Conservation (phyloP, 2,113 vertebrate genomes). For the Oxygymnocypris stewartii region DNA sequence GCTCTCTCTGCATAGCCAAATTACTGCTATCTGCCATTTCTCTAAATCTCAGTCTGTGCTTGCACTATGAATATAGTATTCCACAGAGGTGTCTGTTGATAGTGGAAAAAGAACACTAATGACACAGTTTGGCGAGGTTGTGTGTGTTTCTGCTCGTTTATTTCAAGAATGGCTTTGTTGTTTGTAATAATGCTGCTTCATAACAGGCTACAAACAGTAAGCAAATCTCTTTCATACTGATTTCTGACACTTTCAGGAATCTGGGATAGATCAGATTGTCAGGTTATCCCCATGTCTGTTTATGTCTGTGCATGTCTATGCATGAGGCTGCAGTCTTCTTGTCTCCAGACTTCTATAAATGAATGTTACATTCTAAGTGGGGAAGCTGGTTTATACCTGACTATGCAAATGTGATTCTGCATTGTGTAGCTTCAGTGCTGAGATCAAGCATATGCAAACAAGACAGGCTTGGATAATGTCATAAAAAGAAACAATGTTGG, state of each 20-base stretch:
- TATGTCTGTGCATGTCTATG: not conserved
- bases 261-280: not conserved
- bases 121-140: slow-evolving; percentile 5
- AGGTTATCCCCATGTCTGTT: not conserved
- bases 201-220: slow-evolving; percentile 8
- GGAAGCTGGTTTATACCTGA: not conserved
- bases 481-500: not conserved
- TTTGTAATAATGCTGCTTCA: slow-evolving; percentile 10
- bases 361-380: not conserved
- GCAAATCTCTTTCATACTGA: not conserved
- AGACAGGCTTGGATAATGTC: not conserved
- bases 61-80: not conserved
- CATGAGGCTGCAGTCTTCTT: not conserved
- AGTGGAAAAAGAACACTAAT: not conserved
- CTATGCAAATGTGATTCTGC: not conserved
- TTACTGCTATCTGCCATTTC: not conserved
- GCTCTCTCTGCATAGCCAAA: not conserved
- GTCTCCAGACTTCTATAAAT: not conserved
- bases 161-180: slow-evolving; percentile 3
- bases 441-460: not conserved
- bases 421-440: not conserved
- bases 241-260: not conserved
- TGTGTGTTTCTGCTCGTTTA: not conserved
- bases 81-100: not conserved
- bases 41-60: not conserved